These are phyloP conservation scores for Caenorhabditis elegans DNA, from an alignment of 1,140 invertebrate genomes.

Conservation along the genomic window DNA sequence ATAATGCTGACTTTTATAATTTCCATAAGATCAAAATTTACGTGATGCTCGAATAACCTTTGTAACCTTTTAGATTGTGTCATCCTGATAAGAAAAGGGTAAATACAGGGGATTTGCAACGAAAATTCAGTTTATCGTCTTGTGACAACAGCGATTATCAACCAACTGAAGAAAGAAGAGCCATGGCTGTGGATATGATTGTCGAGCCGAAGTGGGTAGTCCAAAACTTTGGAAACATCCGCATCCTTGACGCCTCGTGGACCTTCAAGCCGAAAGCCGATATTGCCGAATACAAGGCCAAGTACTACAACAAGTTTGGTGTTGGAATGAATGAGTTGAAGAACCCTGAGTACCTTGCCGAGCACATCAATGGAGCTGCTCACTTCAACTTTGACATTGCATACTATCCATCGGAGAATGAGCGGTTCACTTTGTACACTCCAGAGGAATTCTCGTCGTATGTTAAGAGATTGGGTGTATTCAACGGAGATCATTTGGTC, in stretches of 20 bases:
- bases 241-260: background rate
- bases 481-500: background rate
- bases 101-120: background rate
- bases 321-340: too few species aligned
- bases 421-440: background rate
- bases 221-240: background rate
- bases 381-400: constrained; percentile 14
- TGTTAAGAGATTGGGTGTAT: background rate
- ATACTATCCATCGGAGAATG: background rate
- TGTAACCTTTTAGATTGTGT: background rate
- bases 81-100: background rate
- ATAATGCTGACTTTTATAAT: too few species aligned
- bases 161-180: background rate
- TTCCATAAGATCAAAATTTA: too few species aligned
- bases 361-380: background rate
- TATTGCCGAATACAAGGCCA: background rate
- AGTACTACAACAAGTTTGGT: constrained; percentile 25
- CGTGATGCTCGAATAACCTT: too few species aligned
- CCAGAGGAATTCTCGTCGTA: background rate
- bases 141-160: background rate
- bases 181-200: constrained; percentile 7
- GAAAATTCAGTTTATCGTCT: background rate
- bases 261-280: constrained; percentile 2
- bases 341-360: background rate
- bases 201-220: constrained; percentile 9